These are phyloP conservation scores for Bactericera cockerelli DNA, from an alignment of 1,140 invertebrate species.

Conservation along the genomic window DNA sequence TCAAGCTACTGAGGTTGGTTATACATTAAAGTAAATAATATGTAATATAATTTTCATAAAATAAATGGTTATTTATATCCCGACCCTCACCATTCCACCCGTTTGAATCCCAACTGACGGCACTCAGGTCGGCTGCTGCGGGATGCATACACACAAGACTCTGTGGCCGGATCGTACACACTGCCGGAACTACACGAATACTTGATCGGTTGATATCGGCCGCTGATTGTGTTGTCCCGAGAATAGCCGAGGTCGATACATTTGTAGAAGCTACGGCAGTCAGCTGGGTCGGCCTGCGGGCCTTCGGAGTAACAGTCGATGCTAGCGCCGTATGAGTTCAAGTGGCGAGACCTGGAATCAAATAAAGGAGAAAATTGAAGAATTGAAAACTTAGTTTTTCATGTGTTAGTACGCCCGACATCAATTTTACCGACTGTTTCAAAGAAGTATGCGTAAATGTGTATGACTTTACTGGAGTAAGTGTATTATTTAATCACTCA, in stretches of 20 bases:
- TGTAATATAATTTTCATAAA: too few species aligned
- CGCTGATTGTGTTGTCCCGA: conserved; percentile 6
- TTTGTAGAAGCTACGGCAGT: conserved; percentile 40
- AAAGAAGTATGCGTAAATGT: too few species aligned
- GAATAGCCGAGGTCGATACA: conserved; percentile 35
- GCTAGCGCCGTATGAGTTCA: not conserved
- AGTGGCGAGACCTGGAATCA: not conserved
- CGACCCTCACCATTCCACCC: not conserved
- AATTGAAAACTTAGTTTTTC: too few species aligned
- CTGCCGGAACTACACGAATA: conserved; percentile 53
- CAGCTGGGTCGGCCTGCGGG: conserved; percentile 36
- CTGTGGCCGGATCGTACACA: conserved; percentile 46
- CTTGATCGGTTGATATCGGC: conserved; percentile 32
- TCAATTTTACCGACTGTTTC: too few species aligned
- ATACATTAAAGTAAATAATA: too few species aligned
- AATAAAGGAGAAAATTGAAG: too few species aligned
- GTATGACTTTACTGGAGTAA: too few species aligned
- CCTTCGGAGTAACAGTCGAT: conserved; percentile 37
- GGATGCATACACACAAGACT: conserved; percentile 47
- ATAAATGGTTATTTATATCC: too few species aligned
- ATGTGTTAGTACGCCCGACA: too few species aligned
- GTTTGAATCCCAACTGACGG: conserved; percentile 11
- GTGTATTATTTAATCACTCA: too few species aligned
- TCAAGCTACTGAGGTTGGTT: too few species aligned
- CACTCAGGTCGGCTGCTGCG: conserved; percentile 42